Evolutionary conservation across 2,797 vertebrate species (phyloP).

Genomic region (Dicrostonyx torquatus): DNA sequence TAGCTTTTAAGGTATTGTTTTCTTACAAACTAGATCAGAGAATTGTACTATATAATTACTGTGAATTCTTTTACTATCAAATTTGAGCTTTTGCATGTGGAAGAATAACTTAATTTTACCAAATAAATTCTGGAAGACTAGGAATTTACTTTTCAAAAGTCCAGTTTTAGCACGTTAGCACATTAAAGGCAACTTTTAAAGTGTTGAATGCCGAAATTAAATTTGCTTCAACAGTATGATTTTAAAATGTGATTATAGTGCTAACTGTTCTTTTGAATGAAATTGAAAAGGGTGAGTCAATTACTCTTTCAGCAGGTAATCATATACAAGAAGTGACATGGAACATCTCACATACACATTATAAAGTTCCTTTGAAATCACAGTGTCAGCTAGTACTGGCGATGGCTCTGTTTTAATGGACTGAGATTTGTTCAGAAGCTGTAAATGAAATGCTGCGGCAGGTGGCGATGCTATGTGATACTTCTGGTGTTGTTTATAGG

Average conservation of each 20-base stretch:
- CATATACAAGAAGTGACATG: neutral
- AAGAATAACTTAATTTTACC: neutral
- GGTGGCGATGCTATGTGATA: constrained; percentile 31
- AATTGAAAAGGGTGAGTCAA: neutral
- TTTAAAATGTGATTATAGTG: constrained; percentile 23
- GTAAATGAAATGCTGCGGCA: constrained; percentile 53
- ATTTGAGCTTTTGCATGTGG: neutral
- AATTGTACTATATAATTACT: neutral
- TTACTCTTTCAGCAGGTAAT: constrained; percentile 4
- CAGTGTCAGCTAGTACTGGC: neutral
- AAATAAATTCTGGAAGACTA: neutral
- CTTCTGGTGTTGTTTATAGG: constrained; percentile 52
- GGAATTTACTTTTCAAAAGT: constrained; percentile 9
- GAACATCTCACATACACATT: neutral
- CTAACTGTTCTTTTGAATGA: neutral
- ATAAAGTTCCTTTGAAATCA: constrained; percentile 39
- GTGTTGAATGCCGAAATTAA: constrained; percentile 16
- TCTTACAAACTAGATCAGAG: neutral
- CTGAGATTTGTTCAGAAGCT: constrained; percentile 36
- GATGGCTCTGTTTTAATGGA: neutral
- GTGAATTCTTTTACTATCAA: neutral
- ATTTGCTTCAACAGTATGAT: constrained; percentile 6
- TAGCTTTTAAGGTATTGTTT: neutral
- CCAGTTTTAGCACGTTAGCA: neutral
- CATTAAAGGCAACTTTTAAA: constrained; percentile 35